A percentile compares a stretch with the other conserved stretches of the same genome.
phyloP scores from a whole-genome alignment of 2,113 vertebrate genomes.

The Cervus canadensis region DNA sequence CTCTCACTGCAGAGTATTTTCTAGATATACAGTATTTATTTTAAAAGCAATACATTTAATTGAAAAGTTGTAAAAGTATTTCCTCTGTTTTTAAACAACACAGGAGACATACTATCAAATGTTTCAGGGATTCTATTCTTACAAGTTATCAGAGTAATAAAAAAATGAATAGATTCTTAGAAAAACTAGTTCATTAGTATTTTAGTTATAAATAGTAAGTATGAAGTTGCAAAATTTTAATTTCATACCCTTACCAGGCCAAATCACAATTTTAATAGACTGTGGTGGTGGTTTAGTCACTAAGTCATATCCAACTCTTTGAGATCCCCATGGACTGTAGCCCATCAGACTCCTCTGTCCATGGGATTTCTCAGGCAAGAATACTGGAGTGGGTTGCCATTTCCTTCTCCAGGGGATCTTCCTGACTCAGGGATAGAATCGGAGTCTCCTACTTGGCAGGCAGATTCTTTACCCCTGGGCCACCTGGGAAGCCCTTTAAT shows the following conservation, averaged over 20 bases:
- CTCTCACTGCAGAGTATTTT: background rate
- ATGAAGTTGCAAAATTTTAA: background rate
- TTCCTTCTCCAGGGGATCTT: background rate
- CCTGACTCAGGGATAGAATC: background rate
- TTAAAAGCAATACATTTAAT: background rate
- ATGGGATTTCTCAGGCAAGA: background rate
- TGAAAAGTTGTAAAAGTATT: background rate
- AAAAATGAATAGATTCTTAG: background rate
- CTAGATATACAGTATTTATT: background rate
- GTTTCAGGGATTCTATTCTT: background rate
- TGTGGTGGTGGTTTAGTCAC: background rate
- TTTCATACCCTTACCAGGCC: background rate
- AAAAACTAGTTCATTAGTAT: conserved; percentile 7
- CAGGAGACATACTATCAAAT: background rate
- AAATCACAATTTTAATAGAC: conserved; percentile 18
- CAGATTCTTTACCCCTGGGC: background rate
- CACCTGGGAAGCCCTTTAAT: background rate
- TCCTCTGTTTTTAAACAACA: background rate
- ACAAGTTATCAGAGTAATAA: background rate
- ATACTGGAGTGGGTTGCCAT: background rate
- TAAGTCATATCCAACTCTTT: background rate
- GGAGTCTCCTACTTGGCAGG: background rate
- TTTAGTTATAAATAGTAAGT: background rate
- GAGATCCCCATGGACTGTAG: background rate
- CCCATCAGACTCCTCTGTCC: background rate